phyloP scores from a whole-genome alignment of 2,888 invertebrate genomes.

The Campoletis raptor region DNA sequence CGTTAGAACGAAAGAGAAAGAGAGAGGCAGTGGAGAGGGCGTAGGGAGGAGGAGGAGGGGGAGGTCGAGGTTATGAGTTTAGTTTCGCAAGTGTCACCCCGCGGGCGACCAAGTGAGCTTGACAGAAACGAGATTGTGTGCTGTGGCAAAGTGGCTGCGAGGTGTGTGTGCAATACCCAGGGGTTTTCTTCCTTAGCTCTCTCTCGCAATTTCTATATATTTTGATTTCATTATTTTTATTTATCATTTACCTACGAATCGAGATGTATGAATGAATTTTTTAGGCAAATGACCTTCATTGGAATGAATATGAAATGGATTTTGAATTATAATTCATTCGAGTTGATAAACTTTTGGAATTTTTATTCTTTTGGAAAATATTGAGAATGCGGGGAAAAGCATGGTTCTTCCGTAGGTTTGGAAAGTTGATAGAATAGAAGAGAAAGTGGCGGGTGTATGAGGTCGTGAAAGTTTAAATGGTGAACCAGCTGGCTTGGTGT shows the following conservation, averaged over 20 bases:
- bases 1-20: neutral
- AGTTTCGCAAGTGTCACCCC: conserved; percentile 66
- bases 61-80: conserved; percentile 61
- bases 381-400: neutral
- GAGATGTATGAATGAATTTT: neutral
- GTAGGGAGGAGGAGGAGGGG: neutral
- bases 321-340: neutral
- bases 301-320: neutral
- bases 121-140: conserved; percentile 69
- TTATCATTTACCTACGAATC: neutral
- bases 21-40: neutral
- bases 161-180: conserved; percentile 5
- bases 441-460: conserved; percentile 6
- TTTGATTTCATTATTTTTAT: neutral
- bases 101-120: conserved; percentile 62
- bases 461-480: conserved; percentile 16
- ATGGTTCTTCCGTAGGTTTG: neutral
- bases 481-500: conserved; percentile 4
- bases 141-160: conserved; percentile 41
- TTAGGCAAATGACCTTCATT: neutral
- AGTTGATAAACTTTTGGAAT: neutral
- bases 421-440: conserved; percentile 13
- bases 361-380: conserved; percentile 5
- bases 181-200: neutral
- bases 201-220: neutral